Evolutionary conservation across 92 coral and sea anemone genomes (phyloP), one percentile per base, ranked within the genome.

Genomic region (Meandrina meandrites): DNA sequence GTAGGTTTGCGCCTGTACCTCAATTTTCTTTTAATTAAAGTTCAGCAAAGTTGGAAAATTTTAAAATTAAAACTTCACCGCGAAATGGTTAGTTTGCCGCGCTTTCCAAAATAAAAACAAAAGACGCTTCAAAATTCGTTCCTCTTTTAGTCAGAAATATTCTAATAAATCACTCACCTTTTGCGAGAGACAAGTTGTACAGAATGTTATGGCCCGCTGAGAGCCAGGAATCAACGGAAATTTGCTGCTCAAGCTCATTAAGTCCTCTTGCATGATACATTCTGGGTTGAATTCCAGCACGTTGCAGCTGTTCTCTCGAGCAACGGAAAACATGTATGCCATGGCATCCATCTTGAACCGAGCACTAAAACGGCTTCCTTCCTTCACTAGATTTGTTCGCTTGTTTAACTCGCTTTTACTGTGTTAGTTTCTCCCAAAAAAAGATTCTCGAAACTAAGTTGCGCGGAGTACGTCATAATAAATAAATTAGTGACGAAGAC

Each of bases 141-240:
- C 45, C 45, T 0, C 5, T 57, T 3, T 3, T 0, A 62, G 27
- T 62, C 27, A 2, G 27, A 5, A 5, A 6, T 62, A 22, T 62
- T n/a, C 31, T 24, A 8, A 62, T 22, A 36, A 54, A 76, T 73
- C 22, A 19, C 88, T 77, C 58, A 97, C 99, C 98, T 90, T 93
- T 75, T 92, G 85, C 24, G 97, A 93, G 31, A 97, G 80, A 1
- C 80, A 84, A 11, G 99, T 95, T n/a, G 99, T 95, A 78, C 98
- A 97, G 80, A 97, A 92, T 16, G 90, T 92, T 15, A 97, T 85
- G 13, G 98, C 88, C 0, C 94, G 92, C 37, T 92, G 91, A 32
- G 99, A 93, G 18, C 97, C 97, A 57, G 99, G 99, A 50, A 97
- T 86, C 40, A 97, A 89, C 11, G 99, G 99, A 75, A 97, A 97